Percentiles rank a stretch among this genome's conserved stretches.
These are phyloP conservation scores for Graptemys geographica DNA, from an alignment of 2,797 vertebrate genomes.

Conservation along the genomic window DNA sequence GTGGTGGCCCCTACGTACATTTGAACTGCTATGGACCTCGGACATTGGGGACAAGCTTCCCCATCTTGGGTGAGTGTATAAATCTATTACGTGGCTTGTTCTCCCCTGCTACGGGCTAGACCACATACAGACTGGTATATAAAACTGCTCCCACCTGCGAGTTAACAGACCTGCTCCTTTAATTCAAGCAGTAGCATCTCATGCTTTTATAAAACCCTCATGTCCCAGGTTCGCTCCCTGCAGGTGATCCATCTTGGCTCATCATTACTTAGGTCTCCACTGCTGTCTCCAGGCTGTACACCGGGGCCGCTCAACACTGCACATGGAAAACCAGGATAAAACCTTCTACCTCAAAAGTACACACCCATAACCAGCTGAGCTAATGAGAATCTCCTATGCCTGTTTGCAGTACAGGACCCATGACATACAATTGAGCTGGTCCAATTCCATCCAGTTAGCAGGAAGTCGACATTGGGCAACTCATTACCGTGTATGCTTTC, in stretches of 20 bases:
- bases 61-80: accelerated
- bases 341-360: neutral
- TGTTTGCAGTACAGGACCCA: neutral
- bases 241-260: neutral
- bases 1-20: neutral
- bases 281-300: neutral
- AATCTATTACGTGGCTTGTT: neutral
- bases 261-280: neutral
- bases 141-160: no score
- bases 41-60: accelerated
- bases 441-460: accelerated
- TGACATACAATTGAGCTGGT: accelerated
- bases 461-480: accelerated
- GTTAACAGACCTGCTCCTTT: accelerated
- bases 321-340: neutral
- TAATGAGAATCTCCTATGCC: neutral
- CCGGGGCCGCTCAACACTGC: neutral
- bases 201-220: neutral
- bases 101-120: neutral
- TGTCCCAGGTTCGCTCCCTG: neutral
- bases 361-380: neutral
- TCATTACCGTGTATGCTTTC: accelerated
- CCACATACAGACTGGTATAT: accelerated
- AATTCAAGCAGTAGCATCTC: accelerated
- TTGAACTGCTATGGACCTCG: accelerated